Evolutionary conservation across 2,113 vertebrate genomes (phyloP).

Genomic region (Raja brachyura): DNA sequence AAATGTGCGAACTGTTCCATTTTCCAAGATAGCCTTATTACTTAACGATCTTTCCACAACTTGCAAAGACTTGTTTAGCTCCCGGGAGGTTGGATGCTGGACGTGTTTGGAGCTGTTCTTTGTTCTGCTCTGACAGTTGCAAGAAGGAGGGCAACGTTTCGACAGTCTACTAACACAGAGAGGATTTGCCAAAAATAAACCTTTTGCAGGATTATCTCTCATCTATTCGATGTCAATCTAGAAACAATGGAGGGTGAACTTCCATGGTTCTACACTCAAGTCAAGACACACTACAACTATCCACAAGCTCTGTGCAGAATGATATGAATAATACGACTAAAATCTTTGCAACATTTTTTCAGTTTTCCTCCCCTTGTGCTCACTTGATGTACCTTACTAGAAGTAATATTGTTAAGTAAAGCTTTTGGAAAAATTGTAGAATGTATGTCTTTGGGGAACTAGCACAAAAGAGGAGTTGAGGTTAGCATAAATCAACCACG

Average conservation of each 20-base stretch:
- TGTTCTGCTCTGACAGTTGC: neutral
- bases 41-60: constrained; percentile 10
- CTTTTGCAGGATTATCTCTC: neutral
- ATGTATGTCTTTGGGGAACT: too few species aligned
- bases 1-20: constrained; percentile 1
- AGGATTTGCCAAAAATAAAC: neutral
- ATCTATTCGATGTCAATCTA: neutral
- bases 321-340: neutral
- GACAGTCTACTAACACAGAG: neutral
- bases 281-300: neutral
- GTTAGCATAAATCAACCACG: too few species aligned
- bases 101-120: neutral
- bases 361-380: neutral
- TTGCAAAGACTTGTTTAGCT: neutral
- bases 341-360: neutral
- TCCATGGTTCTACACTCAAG: neutral
- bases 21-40: neutral
- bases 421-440: too few species aligned
- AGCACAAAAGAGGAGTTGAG: too few species aligned
- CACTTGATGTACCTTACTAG: neutral
- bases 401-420: too few species aligned
- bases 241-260: neutral
- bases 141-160: neutral
- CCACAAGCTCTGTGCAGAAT: neutral
- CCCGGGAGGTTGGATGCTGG: neutral